phyloP scores from a whole-genome alignment of 2,113 vertebrate species.

The Arothron firmamentum region DNA sequence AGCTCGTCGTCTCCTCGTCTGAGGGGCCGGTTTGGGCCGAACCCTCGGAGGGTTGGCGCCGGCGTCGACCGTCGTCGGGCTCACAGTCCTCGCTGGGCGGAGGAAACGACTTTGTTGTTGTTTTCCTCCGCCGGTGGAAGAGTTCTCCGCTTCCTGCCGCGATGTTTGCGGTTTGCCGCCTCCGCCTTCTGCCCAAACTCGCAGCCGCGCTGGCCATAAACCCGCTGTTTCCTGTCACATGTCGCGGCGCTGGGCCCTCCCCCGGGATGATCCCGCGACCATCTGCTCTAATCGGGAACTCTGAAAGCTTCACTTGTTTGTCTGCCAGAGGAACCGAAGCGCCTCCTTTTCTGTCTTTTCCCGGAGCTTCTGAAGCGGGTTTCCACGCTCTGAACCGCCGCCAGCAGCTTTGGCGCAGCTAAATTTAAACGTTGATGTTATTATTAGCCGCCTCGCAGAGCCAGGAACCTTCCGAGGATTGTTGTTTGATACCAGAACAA shows the following conservation, averaged over 20 bases:
- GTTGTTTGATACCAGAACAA: no score
- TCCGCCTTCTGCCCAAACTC: neutral
- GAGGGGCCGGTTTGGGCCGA: no score
- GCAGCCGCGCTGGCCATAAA: conserved; percentile 20
- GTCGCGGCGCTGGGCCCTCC: conserved; percentile 11
- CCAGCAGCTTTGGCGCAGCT: neutral
- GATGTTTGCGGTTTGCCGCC: no score
- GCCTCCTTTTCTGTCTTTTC: conserved; percentile 2
- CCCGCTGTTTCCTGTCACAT: conserved; percentile 19
- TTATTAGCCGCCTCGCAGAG: no score
- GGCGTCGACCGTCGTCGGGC: no score
- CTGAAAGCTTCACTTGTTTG: conserved; percentile 15
- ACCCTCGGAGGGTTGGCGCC: no score
- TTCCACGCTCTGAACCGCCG: no score
- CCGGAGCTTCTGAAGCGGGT: neutral
- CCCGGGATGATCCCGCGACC: conserved; percentile 26
- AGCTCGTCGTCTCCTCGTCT: neutral
- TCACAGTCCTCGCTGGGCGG: neutral
- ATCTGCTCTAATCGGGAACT: conserved; percentile 46
- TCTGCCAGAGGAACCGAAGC: conserved; percentile 15
- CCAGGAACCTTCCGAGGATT: no score
- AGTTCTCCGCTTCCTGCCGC: neutral
- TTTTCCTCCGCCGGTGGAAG: neutral
- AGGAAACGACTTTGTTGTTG: neutral
- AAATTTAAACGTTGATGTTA: neutral